These are phyloP conservation scores for Thaumatotibia leucotreta DNA, from an alignment of 1,140 invertebrate species.

Conservation along the genomic window DNA sequence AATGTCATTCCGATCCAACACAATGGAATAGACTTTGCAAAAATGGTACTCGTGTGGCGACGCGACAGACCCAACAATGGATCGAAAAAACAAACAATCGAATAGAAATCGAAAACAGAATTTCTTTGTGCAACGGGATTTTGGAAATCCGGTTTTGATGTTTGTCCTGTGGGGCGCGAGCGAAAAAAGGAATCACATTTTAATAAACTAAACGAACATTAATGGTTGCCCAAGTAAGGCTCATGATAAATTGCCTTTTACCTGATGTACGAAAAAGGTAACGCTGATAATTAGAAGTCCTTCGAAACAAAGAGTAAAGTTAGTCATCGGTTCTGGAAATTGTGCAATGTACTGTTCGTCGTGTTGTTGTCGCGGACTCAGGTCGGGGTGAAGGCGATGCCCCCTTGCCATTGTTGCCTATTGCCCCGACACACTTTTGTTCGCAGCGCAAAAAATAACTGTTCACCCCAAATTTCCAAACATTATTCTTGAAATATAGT, in stretches of 20 bases:
- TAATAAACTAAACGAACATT: constrained; percentile 1
- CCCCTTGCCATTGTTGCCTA: constrained; percentile 2
- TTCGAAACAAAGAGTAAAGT: background rate
- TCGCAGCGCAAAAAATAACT: constrained; percentile 6
- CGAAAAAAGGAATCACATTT: constrained; percentile 21
- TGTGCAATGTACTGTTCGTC: background rate
- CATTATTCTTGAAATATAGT: background rate
- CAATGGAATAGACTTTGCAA: constrained; percentile 70
- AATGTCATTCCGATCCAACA: constrained; percentile 60
- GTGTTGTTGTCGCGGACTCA: background rate
- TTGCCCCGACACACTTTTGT: constrained; percentile 9
- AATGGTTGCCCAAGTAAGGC: background rate
- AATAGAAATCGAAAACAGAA: constrained; percentile 75
- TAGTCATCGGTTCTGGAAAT: constrained; percentile 5
- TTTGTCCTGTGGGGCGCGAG: constrained; percentile 41
- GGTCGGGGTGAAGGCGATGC: background rate
- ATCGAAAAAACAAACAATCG: constrained; percentile 72
- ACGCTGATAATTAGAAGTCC: background rate
- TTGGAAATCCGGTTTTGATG: constrained; percentile 73
- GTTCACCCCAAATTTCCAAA: constrained; percentile 7
- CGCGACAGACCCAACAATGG: constrained; percentile 60
- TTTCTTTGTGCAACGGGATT: constrained; percentile 71
- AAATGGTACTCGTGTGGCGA: constrained; percentile 68
- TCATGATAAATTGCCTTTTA: background rate
- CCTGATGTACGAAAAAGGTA: background rate